Conservation (phyloP, 2,797 vertebrate genomes). For the Aldrovandia affinis region DNA sequence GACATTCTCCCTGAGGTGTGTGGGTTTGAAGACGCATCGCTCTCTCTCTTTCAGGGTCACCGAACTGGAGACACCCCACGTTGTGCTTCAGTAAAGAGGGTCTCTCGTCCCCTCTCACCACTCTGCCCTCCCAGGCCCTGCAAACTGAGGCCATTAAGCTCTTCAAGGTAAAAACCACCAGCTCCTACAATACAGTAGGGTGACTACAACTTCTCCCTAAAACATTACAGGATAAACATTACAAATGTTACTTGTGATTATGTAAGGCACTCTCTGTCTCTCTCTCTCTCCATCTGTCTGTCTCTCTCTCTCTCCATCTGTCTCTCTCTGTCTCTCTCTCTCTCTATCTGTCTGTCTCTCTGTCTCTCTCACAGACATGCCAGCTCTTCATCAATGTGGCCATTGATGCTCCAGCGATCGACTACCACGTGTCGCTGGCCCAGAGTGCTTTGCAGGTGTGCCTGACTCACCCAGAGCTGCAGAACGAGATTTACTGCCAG, state of each 20-base stretch:
- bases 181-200: neutral
- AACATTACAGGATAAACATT: too few species aligned
- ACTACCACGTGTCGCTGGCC: conserved; percentile 96
- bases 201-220: too few species aligned
- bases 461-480: conserved; percentile 91
- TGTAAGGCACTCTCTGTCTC: neutral
- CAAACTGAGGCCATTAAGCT: conserved; percentile 97
- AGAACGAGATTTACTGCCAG: conserved; percentile 97
- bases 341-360: conserved; percentile 3
- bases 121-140: conserved; percentile 91
- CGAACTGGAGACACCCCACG: conserved; percentile 88
- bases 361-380: conserved; percentile 81
- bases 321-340: neutral
- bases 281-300: conserved; percentile 3
- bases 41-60: conserved; percentile 75
- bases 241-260: neutral
- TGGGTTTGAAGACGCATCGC: neutral
- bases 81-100: conserved; percentile 95
- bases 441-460: conserved; percentile 96
- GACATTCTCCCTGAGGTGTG: neutral
- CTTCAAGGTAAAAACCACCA: conserved; percentile 84
- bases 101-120: conserved; percentile 87
- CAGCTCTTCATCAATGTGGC: conserved; percentile 97
- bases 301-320: neutral
- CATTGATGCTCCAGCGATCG: conserved; percentile 95